These are phyloP conservation scores for Hippoglossus hippoglossus DNA, from an alignment of 2,797 vertebrate genomes.

Conservation along the genomic window DNA sequence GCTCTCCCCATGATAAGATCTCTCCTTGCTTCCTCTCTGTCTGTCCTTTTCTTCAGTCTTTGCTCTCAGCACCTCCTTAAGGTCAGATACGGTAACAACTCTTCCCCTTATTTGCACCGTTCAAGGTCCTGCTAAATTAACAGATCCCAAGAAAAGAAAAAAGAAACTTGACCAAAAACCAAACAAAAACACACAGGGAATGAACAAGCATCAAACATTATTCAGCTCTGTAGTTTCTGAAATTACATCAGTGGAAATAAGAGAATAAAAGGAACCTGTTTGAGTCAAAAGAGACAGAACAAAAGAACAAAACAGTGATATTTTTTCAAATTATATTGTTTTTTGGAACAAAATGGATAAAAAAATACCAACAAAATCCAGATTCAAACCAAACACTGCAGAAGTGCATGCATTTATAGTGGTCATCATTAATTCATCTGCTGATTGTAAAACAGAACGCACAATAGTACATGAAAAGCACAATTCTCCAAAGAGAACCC, in stretches of 20 bases:
- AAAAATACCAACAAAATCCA: conserved; percentile 50
- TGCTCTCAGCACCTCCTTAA: conserved; percentile 82
- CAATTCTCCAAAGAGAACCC: conserved; percentile 78
- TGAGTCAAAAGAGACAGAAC: conserved; percentile 47
- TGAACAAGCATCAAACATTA: conserved; percentile 56
- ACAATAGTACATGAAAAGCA: conserved; percentile 82
- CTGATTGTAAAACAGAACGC: conserved; percentile 80
- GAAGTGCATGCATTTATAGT: conserved; percentile 87
- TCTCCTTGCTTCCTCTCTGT: conserved; percentile 46
- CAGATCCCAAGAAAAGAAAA: conserved; percentile 59
- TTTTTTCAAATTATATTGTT: conserved; percentile 42
- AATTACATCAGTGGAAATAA: conserved; percentile 62
- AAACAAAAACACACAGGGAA: conserved; percentile 43
- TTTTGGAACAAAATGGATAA: conserved; percentile 47
- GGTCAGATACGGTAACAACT: conserved; percentile 77
- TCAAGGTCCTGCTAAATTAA: conserved; percentile 72
- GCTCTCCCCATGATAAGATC: conserved; percentile 44
- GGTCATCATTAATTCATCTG: conserved; percentile 80
- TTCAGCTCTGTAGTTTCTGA: conserved; percentile 50
- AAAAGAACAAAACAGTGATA: conserved; percentile 49
- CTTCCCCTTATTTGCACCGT: conserved; percentile 52
- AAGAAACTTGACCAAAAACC: conserved; percentile 20
- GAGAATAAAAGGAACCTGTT: conserved; percentile 20
- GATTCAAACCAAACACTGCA: conserved; percentile 76
- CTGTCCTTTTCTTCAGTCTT: conserved; percentile 71